Percentiles rank a stretch among this genome's conserved stretches.
Evolutionary conservation across 2,797 vertebrate species (phyloP).

Genomic region (Hippoglossus hippoglossus): DNA sequence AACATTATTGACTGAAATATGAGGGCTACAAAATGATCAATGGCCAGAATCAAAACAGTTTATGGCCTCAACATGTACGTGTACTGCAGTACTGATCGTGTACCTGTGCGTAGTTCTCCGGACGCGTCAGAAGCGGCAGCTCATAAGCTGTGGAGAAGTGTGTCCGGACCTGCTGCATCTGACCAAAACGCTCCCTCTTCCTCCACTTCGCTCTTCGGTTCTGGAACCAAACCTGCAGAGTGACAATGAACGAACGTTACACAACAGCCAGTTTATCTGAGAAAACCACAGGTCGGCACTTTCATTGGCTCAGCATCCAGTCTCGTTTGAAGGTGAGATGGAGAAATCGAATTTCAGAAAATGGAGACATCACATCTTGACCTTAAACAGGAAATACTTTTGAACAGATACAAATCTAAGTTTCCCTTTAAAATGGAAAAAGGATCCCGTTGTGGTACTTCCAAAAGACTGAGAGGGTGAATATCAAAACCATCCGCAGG

Average conservation of each 20-base stretch:
- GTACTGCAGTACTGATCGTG: background rate
- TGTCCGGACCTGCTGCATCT: slow-evolving; percentile 99
- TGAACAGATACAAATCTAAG: slow-evolving; percentile 44
- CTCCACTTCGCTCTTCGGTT: slow-evolving; percentile 98
- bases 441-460: slow-evolving; percentile 3
- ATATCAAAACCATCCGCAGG: slow-evolving; percentile 12
- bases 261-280: background rate
- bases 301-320: slow-evolving; percentile 2
- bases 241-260: slow-evolving; percentile 20
- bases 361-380: background rate
- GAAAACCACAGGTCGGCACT: background rate
- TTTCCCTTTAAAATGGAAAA: slow-evolving; percentile 35
- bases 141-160: slow-evolving; percentile 98
- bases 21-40: background rate
- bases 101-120: slow-evolving; percentile 99
- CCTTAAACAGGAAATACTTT: slow-evolving; percentile 34
- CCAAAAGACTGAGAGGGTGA: slow-evolving; percentile 8
- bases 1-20: too few relatives aligned
- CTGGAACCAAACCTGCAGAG: slow-evolving; percentile 96
- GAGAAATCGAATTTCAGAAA: background rate
- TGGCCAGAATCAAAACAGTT: background rate
- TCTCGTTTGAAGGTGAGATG: slow-evolving; percentile 2
- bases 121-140: slow-evolving; percentile 95
- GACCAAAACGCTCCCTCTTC: slow-evolving; percentile 97
- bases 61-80: background rate